These are phyloP conservation scores for Timema podura DNA, from an alignment of 2,888 invertebrate species.

Conservation along the genomic window DNA sequence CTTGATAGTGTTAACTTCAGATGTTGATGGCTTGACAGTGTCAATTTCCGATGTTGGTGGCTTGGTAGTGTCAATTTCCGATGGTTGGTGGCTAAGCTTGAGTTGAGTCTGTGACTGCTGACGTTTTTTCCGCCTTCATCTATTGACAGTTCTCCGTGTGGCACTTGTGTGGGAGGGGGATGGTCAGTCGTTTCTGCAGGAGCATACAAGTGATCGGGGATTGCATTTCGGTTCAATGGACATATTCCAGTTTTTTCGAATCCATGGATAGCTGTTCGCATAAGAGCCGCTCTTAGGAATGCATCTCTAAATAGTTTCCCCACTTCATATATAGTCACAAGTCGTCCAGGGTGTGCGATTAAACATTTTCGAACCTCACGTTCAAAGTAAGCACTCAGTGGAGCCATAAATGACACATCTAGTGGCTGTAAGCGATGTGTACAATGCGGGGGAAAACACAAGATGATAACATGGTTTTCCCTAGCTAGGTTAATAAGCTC, in stretches of 20 bases:
- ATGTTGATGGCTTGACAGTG: too few relatives aligned
- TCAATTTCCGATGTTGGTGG: too few relatives aligned
- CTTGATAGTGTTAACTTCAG: too few relatives aligned
- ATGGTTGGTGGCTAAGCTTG: too few relatives aligned
- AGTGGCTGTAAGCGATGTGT: background rate
- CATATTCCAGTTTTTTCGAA: conserved; percentile 6
- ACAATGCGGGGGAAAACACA: conserved; percentile 2
- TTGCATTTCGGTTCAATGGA: background rate
- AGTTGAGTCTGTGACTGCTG: too few relatives aligned
- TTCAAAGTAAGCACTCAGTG: background rate
- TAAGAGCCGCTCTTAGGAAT: background rate
- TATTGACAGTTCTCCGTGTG: too few relatives aligned
- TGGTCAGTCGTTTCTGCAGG: too few relatives aligned
- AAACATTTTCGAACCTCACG: background rate
- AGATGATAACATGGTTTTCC: background rate
- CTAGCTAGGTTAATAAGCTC: conserved; percentile 8
- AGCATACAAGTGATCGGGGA: too few relatives aligned
- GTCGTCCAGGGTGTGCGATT: background rate
- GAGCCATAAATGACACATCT: conserved; percentile 9
- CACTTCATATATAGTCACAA: conserved; percentile 8
- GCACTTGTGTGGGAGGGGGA: too few relatives aligned
- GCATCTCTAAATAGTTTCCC: background rate
- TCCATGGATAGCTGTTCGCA: background rate
- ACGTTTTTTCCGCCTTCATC: too few relatives aligned
- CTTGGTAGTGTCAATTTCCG: too few relatives aligned